Evolutionary conservation across 2,797 vertebrate genomes (phyloP).

Genomic region (Micrastur ruficollis): DNA sequence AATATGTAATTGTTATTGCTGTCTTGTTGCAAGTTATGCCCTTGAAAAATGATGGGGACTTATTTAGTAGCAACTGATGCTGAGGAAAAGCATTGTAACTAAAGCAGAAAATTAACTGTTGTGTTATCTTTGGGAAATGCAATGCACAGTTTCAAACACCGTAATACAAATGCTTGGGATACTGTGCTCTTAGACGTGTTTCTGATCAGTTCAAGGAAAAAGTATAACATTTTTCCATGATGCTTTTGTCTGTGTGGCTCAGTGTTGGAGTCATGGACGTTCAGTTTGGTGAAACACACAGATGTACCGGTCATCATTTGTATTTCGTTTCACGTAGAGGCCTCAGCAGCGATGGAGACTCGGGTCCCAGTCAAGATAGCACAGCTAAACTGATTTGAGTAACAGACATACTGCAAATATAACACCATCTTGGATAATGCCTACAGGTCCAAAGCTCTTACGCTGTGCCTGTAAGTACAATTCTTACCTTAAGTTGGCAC

Average conservation of each 20-base stretch:
- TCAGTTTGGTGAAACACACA: background rate
- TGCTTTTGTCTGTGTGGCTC: background rate
- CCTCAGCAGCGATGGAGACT: background rate
- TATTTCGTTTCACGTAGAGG: accelerated
- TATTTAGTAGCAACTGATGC: background rate
- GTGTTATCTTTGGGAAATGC: background rate
- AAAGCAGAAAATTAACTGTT: slow-evolving; percentile 1
- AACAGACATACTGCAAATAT: background rate
- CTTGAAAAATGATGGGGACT: slow-evolving; percentile 16
- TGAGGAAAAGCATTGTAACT: background rate
- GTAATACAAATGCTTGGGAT: background rate
- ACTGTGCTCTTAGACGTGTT: background rate
- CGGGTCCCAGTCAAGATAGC: background rate
- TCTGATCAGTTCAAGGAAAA: background rate
- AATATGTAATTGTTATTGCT: slow-evolving; percentile 50
- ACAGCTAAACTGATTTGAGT: background rate
- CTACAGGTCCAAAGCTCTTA: background rate
- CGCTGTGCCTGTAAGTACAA: background rate
- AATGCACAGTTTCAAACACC: background rate
- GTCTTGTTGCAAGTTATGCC: slow-evolving; percentile 31
- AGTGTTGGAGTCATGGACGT: background rate
- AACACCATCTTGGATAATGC: background rate
- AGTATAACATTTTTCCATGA: background rate
- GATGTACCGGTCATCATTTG: background rate
- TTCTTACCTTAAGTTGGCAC: background rate